Evolutionary conservation across 2,888 invertebrate species (phyloP).

Genomic region (Cataglyphis livida): DNA sequence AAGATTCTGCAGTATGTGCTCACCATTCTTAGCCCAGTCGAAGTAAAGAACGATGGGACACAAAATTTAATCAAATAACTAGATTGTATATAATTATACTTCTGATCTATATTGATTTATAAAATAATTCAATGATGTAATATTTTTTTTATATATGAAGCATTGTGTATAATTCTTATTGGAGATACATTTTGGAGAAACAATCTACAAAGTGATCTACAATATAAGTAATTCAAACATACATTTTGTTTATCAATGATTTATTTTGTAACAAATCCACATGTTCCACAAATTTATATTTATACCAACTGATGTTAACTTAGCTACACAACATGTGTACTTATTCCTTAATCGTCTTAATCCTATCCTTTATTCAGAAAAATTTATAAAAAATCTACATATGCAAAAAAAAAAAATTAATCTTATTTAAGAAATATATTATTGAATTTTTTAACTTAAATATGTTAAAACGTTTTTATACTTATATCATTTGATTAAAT

Average conservation of each 20-base stretch:
- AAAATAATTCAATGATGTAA: slow-evolving; percentile 17
- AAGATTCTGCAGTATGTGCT: slow-evolving; percentile 81
- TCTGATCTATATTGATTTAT: background rate
- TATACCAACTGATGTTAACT: background rate
- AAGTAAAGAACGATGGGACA: slow-evolving; percentile 58
- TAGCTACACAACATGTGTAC: background rate
- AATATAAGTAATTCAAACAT: background rate
- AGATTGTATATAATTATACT: slow-evolving; percentile 30
- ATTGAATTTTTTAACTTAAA: background rate
- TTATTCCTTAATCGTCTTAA: background rate
- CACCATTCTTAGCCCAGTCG: slow-evolving; percentile 78
- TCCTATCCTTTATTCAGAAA: background rate
- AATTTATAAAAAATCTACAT: background rate
- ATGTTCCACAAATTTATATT: background rate
- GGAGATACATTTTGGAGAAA: background rate
- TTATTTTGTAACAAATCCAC: background rate
- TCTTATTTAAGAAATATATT: background rate
- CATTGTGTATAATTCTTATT: slow-evolving; percentile 18
- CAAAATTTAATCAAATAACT: background rate
- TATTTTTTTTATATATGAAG: slow-evolving; percentile 3
- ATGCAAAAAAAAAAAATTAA: background rate
- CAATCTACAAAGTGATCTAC: background rate
- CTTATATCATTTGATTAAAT: background rate
- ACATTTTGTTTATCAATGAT: background rate
- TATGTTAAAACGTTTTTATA: background rate